Conservation (phyloP, 2,113 vertebrate species). For the Pholis gunnellus region DNA sequence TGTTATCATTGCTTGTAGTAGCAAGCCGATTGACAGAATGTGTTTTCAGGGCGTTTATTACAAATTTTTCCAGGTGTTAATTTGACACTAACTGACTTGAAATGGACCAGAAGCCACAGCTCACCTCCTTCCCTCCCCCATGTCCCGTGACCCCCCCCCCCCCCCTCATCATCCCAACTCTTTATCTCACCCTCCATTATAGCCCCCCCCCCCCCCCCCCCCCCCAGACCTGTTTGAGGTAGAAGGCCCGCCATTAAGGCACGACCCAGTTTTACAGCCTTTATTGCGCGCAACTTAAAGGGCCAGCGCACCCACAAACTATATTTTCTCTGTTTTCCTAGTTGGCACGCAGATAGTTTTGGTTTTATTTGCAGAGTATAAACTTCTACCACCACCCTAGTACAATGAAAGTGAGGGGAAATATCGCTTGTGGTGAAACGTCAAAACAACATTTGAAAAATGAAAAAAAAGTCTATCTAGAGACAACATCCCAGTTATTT, state of each 20-base stretch:
- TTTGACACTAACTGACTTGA: conserved; percentile 48
- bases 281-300: conserved; percentile 25
- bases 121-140: conserved; percentile 33
- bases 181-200: conserved; percentile 17
- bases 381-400: neutral
- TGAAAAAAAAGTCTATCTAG: neutral
- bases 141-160: conserved; percentile 11
- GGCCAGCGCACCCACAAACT: conserved; percentile 13
- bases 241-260: neutral
- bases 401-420: neutral
- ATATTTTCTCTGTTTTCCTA: neutral
- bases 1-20: neutral
- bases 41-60: neutral
- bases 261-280: neutral
- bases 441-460: conserved; percentile 1
- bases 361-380: conserved; percentile 11
- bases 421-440: neutral
- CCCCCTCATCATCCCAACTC: conserved; percentile 8
- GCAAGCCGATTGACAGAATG: conserved; percentile 2
- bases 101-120: conserved; percentile 51
- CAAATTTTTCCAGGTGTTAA: neutral
- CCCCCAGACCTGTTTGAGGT: conserved; percentile 7
- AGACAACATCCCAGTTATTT: neutral
- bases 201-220: too few relatives aligned
- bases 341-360: conserved; percentile 1